Evolutionary conservation across 2,113 vertebrate species (phyloP).

Genomic region (Girardinichthys multiradiatus): DNA sequence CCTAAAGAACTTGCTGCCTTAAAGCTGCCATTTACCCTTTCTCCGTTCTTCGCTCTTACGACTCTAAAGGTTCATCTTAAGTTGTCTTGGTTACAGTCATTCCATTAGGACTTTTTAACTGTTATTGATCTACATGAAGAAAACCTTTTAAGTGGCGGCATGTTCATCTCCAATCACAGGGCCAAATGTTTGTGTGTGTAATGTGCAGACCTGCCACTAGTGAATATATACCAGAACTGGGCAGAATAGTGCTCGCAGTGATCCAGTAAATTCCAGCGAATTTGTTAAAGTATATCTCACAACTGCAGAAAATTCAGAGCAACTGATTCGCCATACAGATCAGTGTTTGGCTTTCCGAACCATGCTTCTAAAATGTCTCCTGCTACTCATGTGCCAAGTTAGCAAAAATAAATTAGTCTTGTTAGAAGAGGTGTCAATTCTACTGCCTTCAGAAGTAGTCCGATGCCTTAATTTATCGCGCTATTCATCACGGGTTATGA

Average conservation of each 20-base stretch:
- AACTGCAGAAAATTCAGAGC: slow-evolving; percentile 28
- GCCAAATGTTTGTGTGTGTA: slow-evolving; percentile 49
- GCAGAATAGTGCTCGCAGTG: not conserved
- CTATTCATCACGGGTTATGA: slow-evolving; percentile 15
- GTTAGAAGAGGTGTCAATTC: slow-evolving; percentile 34
- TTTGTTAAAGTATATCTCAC: slow-evolving; percentile 26
- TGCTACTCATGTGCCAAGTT: slow-evolving; percentile 37
- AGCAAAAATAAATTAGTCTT: not conserved
- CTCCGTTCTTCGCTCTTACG: slow-evolving; percentile 21
- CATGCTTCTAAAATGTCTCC: no score
- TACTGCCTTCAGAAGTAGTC: slow-evolving; percentile 56
- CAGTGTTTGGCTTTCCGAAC: not conserved
- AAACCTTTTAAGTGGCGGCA: slow-evolving; percentile 27
- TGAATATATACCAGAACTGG: slow-evolving; percentile 47
- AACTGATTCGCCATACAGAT: slow-evolving; percentile 9
- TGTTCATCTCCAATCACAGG: slow-evolving; percentile 39
- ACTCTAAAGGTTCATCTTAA: slow-evolving; percentile 15
- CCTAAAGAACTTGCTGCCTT: slow-evolving; percentile 65
- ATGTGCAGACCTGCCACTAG: slow-evolving; percentile 64
- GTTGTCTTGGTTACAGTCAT: slow-evolving; percentile 32
- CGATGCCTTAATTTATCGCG: slow-evolving; percentile 65
- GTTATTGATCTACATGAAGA: slow-evolving; percentile 12
- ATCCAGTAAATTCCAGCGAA: slow-evolving; percentile 25
- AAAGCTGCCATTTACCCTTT: slow-evolving; percentile 54
- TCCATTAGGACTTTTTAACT: slow-evolving; percentile 8